phyloP scores from a whole-genome alignment of 2,888 invertebrate genomes.

The Hoplodrina blanda region DNA sequence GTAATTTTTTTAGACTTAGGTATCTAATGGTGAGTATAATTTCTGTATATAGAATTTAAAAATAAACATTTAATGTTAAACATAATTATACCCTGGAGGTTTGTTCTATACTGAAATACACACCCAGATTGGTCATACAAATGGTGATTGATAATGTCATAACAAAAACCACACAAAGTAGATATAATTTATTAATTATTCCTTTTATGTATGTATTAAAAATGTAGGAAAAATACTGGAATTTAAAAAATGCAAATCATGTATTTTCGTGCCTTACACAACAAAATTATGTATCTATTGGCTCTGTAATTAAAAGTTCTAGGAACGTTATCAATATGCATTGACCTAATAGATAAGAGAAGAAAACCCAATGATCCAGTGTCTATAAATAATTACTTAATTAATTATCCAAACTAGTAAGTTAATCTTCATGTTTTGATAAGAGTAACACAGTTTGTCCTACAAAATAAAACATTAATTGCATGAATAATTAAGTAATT shows the following conservation, averaged over 20 bases:
- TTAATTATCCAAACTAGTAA: conserved; percentile 42
- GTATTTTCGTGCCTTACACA: conserved; percentile 1
- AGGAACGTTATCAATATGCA: conserved; percentile 40
- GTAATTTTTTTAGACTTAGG: conserved; percentile 1
- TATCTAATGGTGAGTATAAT: neutral
- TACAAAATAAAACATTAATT: conserved; percentile 43
- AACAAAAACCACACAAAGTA: too few species aligned
- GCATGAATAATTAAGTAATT: conserved; percentile 22
- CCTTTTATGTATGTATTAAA: neutral
- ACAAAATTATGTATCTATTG: conserved; percentile 24
- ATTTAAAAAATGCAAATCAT: neutral
- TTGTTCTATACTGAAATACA: neutral
- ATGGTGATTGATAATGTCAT: neutral
- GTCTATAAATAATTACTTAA: conserved; percentile 50
- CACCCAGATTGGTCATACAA: neutral
- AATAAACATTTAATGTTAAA: neutral
- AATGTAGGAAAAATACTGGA: too few species aligned
- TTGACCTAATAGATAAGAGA: conserved; percentile 49
- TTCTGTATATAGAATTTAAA: neutral
- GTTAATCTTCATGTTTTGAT: conserved; percentile 47
- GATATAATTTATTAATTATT: too few species aligned
- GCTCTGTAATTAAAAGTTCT: conserved; percentile 40
- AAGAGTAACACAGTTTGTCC: conserved; percentile 24
- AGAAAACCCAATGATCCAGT: conserved; percentile 40
- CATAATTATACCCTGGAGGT: too few species aligned